Conservation (phyloP, 1,140 invertebrate species). For the Drosophila baimaii region DNA sequence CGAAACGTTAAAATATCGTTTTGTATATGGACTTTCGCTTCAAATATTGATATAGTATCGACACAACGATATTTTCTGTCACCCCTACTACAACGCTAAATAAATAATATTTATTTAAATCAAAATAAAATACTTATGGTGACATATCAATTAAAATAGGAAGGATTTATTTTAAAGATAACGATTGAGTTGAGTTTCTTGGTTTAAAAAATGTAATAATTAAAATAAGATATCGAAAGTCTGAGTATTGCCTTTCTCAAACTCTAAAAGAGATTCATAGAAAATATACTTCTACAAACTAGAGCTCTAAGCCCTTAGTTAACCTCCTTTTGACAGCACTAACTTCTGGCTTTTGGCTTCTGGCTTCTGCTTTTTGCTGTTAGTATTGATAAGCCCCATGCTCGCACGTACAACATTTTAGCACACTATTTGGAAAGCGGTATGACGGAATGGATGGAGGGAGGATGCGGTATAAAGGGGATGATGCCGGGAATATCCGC, state of each 20-base stretch:
- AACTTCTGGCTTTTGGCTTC: background rate
- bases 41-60: too few relatives aligned
- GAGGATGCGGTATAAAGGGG: background rate
- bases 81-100: background rate
- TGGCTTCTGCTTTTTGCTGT: constrained; percentile 22
- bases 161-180: too few relatives aligned
- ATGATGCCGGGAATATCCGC: constrained; percentile 35
- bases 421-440: constrained; percentile 69
- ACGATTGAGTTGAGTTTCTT: background rate
- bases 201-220: background rate
- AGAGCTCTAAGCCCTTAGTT: background rate
- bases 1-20: too few relatives aligned
- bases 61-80: too few relatives aligned
- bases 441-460: background rate
- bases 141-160: too few relatives aligned
- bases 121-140: too few relatives aligned
- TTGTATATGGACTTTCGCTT: too few relatives aligned
- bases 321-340: constrained; percentile 8
- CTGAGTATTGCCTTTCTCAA: too few relatives aligned
- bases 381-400: constrained; percentile 48
- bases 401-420: constrained; percentile 64
- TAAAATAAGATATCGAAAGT: background rate
- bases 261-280: background rate
- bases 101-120: too few relatives aligned
- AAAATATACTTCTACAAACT: background rate